Conservation (phyloP, 1,140 invertebrate genomes). For the Hyposmocoma kahamanoa region DNA sequence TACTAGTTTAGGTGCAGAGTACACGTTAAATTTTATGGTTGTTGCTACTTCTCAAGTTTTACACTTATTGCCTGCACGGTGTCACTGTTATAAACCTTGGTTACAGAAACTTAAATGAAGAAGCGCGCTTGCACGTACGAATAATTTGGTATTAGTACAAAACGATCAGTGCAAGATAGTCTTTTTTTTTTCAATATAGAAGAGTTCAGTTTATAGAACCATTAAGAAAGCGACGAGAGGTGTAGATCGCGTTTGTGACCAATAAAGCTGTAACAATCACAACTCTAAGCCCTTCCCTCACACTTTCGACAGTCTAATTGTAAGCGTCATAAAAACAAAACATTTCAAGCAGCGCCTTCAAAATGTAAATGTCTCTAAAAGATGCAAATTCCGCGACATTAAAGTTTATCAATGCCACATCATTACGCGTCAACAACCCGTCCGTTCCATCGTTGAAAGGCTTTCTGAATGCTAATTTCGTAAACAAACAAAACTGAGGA, state of each 20-base stretch:
- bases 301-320: neutral
- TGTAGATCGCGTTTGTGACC: no score
- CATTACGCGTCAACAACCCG: slow-evolving; percentile 42
- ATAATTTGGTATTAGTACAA: neutral
- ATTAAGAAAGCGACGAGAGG: no score
- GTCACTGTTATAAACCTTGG: neutral
- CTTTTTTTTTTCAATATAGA: neutral
- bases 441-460: slow-evolving; percentile 43
- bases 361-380: slow-evolving; percentile 11
- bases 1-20: slow-evolving; percentile 5
- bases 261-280: no score
- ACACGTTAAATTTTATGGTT: slow-evolving; percentile 4
- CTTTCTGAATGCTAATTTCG: slow-evolving; percentile 65
- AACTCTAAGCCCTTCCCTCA: no score
- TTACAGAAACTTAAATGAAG: neutral
- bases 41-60: neutral
- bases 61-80: neutral
- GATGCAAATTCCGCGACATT: slow-evolving; percentile 8
- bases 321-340: neutral
- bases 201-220: neutral
- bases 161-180: neutral
- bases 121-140: neutral
- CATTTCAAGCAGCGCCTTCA: slow-evolving; percentile 2
- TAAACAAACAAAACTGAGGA: slow-evolving; percentile 63
- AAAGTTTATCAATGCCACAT: slow-evolving; percentile 38